Conservation (phyloP, 2,888 invertebrate genomes). For the Oxystoma pomonae region DNA sequence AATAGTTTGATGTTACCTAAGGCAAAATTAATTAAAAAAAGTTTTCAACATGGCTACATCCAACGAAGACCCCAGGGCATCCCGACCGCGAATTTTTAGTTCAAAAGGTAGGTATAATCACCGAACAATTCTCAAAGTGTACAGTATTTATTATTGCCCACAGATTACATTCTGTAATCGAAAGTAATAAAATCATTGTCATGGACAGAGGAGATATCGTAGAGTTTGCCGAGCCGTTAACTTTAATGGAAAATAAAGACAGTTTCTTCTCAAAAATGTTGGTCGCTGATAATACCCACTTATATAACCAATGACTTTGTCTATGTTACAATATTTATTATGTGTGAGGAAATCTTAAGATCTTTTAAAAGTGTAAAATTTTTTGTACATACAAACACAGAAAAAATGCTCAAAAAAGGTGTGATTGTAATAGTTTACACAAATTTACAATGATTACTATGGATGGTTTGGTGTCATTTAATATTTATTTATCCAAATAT, state of each 20-base stretch:
- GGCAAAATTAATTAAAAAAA: too few species aligned
- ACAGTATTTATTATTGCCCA: constrained; percentile 84
- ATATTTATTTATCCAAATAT: too few species aligned
- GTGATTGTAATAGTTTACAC: too few species aligned
- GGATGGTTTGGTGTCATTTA: too few species aligned
- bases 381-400: too few species aligned
- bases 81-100: constrained; percentile 72
- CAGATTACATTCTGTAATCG: constrained; percentile 79
- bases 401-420: too few species aligned
- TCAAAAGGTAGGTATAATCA: constrained; percentile 69
- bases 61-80: too few species aligned
- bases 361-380: too few species aligned
- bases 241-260: constrained; percentile 55
- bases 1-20: too few species aligned
- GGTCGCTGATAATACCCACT: neutral
- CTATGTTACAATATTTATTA: too few species aligned
- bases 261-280: constrained; percentile 59
- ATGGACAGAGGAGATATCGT: constrained; percentile 72
- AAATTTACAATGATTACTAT: too few species aligned
- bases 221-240: constrained; percentile 74
- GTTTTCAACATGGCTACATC: constrained; percentile 73
- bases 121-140: constrained; percentile 67
- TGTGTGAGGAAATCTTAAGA: too few species aligned
- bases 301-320: neutral
- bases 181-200: constrained; percentile 76